phyloP scores from a whole-genome alignment of 2,888 invertebrate species.

The Euclidia mi region DNA sequence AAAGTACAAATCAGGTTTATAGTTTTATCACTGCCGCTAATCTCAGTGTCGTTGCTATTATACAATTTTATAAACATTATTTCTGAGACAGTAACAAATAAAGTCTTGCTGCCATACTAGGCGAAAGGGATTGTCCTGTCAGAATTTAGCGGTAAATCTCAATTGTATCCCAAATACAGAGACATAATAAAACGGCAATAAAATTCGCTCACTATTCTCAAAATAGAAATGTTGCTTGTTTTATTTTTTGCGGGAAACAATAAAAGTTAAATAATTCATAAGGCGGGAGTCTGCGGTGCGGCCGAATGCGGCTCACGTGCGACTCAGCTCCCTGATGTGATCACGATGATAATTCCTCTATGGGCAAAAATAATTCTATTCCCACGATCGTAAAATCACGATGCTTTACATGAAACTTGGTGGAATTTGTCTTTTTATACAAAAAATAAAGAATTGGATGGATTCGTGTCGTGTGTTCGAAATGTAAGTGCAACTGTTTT shows the following conservation, averaged over 20 bases:
- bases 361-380: conserved; percentile 81
- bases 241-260: conserved; percentile 82
- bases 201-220: conserved; percentile 81
- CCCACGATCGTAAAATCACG: conserved; percentile 86
- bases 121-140: conserved; percentile 54
- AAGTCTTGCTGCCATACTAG: conserved; percentile 47
- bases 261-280: conserved; percentile 89
- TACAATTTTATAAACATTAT: conserved; percentile 40
- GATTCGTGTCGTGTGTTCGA: conserved; percentile 8
- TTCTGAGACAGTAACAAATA: conserved; percentile 41
- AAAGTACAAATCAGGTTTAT: conserved; percentile 5
- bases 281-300: conserved; percentile 64
- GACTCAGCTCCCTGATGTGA: conserved; percentile 66
- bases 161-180: conserved; percentile 83
- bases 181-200: conserved; percentile 80
- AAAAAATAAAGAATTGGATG: conserved; percentile 10
- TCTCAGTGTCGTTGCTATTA: conserved; percentile 18
- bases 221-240: conserved; percentile 82
- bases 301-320: conserved; percentile 82
- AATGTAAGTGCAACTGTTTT: too few species aligned
- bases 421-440: conserved; percentile 33
- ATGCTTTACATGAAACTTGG: conserved; percentile 72
- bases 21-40: conserved; percentile 4
- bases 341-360: conserved; percentile 75
- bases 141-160: conserved; percentile 62